Conservation (phyloP, 2,113 vertebrate genomes). For the Phylloscopus whistleri region DNA sequence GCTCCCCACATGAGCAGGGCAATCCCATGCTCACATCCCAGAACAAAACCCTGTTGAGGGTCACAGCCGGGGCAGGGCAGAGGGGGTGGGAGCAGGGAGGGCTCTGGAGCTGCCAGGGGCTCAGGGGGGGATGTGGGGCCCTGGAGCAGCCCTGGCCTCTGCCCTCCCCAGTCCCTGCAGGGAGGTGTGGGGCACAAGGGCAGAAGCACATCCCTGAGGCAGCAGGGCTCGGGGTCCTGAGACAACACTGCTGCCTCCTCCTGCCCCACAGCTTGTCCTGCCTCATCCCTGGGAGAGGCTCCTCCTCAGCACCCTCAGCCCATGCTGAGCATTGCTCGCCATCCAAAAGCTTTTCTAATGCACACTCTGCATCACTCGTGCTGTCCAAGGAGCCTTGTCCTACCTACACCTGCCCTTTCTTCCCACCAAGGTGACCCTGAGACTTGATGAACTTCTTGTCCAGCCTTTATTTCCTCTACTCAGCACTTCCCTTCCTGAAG, state of each 20-base stretch:
- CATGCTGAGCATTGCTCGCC: fast-evolving
- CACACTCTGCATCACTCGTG: neutral
- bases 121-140: neutral
- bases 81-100: neutral
- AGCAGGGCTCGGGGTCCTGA: neutral
- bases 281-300: neutral
- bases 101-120: neutral
- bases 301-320: neutral
- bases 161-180: neutral
- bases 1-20: neutral
- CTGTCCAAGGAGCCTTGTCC: neutral
- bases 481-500: neutral
- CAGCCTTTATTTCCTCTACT: neutral
- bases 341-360: neutral
- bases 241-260: neutral
- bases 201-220: fast-evolving
- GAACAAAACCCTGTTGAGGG: neutral
- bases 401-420: neutral
- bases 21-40: neutral
- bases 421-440: neutral
- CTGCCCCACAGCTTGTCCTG: neutral
- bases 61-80: fast-evolving
- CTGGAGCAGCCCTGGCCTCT: neutral
- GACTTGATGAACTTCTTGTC: neutral
- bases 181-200: neutral